Evolutionary conservation across 1,140 invertebrate species (phyloP).

Genomic region (Papilio machaon): DNA sequence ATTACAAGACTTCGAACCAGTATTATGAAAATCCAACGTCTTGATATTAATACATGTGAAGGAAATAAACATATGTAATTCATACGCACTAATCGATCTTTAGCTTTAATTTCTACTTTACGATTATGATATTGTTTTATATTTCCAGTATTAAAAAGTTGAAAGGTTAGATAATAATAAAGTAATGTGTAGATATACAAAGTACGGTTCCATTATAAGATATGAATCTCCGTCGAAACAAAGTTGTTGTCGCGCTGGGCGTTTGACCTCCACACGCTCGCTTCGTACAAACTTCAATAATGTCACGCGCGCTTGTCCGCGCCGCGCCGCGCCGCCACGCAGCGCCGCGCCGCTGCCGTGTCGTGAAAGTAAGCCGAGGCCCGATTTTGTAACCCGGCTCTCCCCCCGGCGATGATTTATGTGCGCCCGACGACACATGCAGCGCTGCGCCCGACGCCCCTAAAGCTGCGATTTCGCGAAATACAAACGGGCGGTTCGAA

Average conservation of each 20-base stretch:
- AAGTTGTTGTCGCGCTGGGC: constrained; percentile 18
- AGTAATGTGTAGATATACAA: not conserved
- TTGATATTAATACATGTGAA: not conserved
- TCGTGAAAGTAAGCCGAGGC: constrained; percentile 68
- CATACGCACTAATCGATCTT: not conserved
- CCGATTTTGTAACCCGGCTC: constrained; percentile 58
- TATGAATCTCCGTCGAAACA: constrained; percentile 10
- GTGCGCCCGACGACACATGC: constrained; percentile 73
- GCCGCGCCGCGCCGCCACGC: constrained; percentile 39
- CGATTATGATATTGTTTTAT: not conserved
- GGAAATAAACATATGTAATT: not conserved
- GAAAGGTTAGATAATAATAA: not conserved
- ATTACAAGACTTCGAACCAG: too few species aligned
- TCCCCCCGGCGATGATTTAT: constrained; percentile 71
- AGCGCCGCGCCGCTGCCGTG: constrained; percentile 44
- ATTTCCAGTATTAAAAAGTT: not conserved
- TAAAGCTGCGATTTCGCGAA: constrained; percentile 63
- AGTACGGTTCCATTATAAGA: constrained; percentile 22
- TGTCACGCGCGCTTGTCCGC: constrained; percentile 39
- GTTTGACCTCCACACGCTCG: constrained; percentile 32
- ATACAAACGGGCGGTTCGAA: constrained; percentile 53
- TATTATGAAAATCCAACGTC: not conserved
- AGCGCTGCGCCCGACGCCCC: constrained; percentile 67
- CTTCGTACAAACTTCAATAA: constrained; percentile 42
- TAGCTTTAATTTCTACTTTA: not conserved